Percentiles rank a stretch among this genome's conserved stretches.
Conservation (phyloP, 2,113 vertebrate species). For the Numida meleagris region DNA sequence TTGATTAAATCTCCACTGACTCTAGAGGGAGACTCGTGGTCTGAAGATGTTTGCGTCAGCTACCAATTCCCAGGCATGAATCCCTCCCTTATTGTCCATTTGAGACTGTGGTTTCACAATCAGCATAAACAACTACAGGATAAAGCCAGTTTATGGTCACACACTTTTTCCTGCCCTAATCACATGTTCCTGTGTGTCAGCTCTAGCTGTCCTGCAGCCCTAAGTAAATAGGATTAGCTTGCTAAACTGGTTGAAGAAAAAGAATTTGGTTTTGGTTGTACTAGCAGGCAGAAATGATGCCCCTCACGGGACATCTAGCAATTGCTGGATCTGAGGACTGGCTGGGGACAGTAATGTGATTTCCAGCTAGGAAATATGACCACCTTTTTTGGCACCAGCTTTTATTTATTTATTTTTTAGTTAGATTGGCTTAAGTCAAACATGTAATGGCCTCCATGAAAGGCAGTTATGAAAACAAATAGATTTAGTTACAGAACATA, state of each 20-base stretch:
- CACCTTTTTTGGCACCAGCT: not conserved
- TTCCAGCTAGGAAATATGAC: not conserved
- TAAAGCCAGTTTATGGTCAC: not conserved
- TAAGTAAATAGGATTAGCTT: constrained; percentile 16
- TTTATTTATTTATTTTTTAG: not conserved
- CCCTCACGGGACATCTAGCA: not conserved
- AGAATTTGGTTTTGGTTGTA: not conserved
- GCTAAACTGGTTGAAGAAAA: constrained; percentile 4
- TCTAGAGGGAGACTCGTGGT: constrained; percentile 11
- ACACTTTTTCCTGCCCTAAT: not conserved
- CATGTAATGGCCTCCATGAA: not conserved
- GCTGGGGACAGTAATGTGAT: not conserved
- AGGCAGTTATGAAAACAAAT: not conserved
- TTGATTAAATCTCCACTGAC: constrained; percentile 47
- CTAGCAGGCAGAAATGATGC: not conserved
- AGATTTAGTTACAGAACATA: not conserved
- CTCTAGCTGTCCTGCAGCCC: not conserved
- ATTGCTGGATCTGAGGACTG: not conserved
- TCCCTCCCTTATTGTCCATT: constrained; percentile 22
- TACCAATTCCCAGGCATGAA: constrained; percentile 13
- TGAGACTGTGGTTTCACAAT: not conserved
- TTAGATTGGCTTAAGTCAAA: not conserved
- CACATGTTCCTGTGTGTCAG: not conserved
- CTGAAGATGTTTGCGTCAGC: constrained; percentile 12
- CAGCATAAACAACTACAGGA: not conserved